Base-by-base conservation (phyloP, 2,888 invertebrate species). In the Cryptus viduatorius region DNA sequence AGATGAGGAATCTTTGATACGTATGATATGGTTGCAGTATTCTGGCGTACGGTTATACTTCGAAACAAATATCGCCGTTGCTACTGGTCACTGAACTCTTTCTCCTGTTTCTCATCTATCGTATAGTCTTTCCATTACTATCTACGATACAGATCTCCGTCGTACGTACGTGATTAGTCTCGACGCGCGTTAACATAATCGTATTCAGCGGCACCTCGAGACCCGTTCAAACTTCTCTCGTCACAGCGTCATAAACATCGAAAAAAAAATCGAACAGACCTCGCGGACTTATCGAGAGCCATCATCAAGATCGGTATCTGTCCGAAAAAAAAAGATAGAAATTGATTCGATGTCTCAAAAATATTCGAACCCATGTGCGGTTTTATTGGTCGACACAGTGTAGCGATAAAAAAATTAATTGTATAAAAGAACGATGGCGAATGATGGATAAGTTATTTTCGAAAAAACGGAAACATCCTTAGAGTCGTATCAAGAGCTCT, bases 11-110 rank as follows among this genome's bases (percentile, higher is more conserved):
- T 79, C 50, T 64, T 71, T 71, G 61, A 64, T 4, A 24, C 69
- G 31, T 37, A 61, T 61, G 69, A 79, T 61, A 61, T 44, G 46
- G 46, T 48, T 64, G 56, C 56, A 56, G 19, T 0, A 24, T 24
- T 12, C n/a, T 44, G 14, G 65, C 44, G 14, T 37, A 48, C 12
- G 24, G 16, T 48, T 37, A 67, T 73, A 82, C 12, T 61, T 14
- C n/a, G 16, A 61, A 64, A 81, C 8, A 56, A 29, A 19, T 72
- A 48, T 50, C 50, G 50, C 59, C 24, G 19, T 67, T 31, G 83
- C 83, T 83, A 77, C 83, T 59, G 83, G 80, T 83, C 83, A 83
- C 61, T 67, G 83, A 83, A 76, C 83, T 72, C 67, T 50, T 61
- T 56, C 2, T 12, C 24, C 56, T 16, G 29, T 29, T 14, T 14